Conservation (phyloP, 2,888 invertebrate genomes). For the Drosophila incognita region DNA sequence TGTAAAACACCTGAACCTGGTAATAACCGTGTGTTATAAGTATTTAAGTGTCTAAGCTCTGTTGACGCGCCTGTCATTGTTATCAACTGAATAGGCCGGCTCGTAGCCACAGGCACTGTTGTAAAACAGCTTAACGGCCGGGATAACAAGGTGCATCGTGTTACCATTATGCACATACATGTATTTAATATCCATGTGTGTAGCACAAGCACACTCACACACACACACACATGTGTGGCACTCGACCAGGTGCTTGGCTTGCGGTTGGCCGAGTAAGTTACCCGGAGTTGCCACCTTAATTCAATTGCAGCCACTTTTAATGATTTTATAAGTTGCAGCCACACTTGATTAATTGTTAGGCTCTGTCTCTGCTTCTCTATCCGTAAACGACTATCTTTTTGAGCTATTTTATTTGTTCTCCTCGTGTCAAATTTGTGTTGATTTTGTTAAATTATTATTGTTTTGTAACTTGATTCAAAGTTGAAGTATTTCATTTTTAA, state of each 20-base stretch:
- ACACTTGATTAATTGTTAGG: conserved; percentile 53
- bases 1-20: background rate
- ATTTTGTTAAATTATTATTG: conserved; percentile 10
- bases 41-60: conserved; percentile 6
- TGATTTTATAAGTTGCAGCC: conserved; percentile 72
- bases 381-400: conserved; percentile 14
- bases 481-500: too few species aligned
- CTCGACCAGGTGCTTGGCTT: conserved; percentile 35
- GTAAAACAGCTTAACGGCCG: conserved; percentile 71
- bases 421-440: conserved; percentile 36
- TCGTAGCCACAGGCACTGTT: conserved; percentile 31
- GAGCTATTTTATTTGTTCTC: conserved; percentile 64
- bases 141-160: conserved; percentile 68
- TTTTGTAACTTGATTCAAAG: conserved; percentile 10
- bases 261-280: conserved; percentile 10
- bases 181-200: conserved; percentile 15
- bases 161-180: conserved; percentile 33
- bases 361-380: conserved; percentile 11
- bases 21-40: conserved; percentile 41
- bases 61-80: conserved; percentile 61
- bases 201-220: background rate
- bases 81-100: conserved; percentile 63
- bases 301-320: conserved; percentile 73
- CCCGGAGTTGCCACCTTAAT: conserved; percentile 14
- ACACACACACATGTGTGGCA: conserved; percentile 20